Evolutionary conservation across 2,888 invertebrate species (phyloP), one percentile per base, ranked within the genome.

Genomic region (Polyommatus iphigenia): DNA sequence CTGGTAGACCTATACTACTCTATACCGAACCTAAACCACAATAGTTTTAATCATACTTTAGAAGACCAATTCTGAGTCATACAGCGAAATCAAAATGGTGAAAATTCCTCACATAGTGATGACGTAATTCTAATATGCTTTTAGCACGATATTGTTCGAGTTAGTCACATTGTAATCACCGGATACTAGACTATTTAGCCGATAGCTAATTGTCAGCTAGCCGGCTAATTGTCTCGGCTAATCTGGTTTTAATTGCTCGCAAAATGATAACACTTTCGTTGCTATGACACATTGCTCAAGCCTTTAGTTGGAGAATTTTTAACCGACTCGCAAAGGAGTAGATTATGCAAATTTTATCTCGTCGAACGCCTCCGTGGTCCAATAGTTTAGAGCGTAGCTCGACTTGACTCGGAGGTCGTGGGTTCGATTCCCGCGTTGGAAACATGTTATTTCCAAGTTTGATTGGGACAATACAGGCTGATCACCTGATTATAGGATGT

Each of bases 141-240:
- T 67, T 67, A 67, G 67, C 67, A 18, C 15, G 32, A 15, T 67
- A 29, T 67, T 67, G 67, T 67, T 67, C 67, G 29, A 6, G 67
- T 67, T 67, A 67, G 67, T 67, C 67, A 67, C 59, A 59, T 7
- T 59, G 20, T 59, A 67, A 67, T 67, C 67, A 67, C 67, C 67
- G 67, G 67, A 67, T 67, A 62, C 24, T 24, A 62, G 24, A 62
- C 20, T 8, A 62, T 62, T 24, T 24, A 62, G 62, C 62, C 62
- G 62, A 62, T 32, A 32, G 67, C 67, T 18, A 32, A 67, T 67
- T 29, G 29, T 67, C 67, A 67, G 15, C 62, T 67, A 67, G 67
- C 67, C 67, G 41, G 73, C 73, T 72, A 72, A 75, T 75, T 75
- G 75, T 75, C 50, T 15, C 29, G 24, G 75, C 54, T 75, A 75